A percentile compares a stretch with the other conserved stretches of the same genome.
These are phyloP conservation scores for Mylabris sibirica DNA, from an alignment of 2,888 invertebrate species.

Conservation along the genomic window DNA sequence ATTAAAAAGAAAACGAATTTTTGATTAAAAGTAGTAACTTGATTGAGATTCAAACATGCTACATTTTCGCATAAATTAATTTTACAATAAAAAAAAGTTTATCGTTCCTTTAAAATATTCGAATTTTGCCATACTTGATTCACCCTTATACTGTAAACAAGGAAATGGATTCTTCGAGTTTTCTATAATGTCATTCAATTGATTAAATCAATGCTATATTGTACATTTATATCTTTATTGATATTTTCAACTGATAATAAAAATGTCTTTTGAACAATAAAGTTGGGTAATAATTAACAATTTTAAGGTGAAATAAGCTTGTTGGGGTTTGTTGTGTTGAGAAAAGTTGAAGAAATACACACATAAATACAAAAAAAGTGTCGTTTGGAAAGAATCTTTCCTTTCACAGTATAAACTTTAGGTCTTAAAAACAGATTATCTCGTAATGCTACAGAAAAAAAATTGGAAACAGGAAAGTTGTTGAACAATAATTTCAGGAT, in stretches of 20 bases:
- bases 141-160: not conserved
- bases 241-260: too few species aligned
- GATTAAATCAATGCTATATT: too few species aligned
- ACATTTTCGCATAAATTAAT: too few species aligned
- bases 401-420: not conserved
- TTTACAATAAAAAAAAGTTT: too few species aligned
- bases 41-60: too few species aligned
- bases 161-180: not conserved
- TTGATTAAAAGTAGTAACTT: too few species aligned
- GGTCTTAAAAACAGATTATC: slow-evolving; percentile 9
- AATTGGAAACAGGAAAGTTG: not conserved
- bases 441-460: not conserved
- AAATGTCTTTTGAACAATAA: not conserved
- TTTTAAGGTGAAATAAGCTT: not conserved
- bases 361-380: not conserved
- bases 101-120: not conserved
- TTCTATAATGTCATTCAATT: too few species aligned
- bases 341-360: not conserved
- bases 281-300: not conserved
- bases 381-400: not conserved
- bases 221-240: too few species aligned
- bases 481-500: not conserved
- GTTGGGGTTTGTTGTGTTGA: not conserved
- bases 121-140: not conserved
- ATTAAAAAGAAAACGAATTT: too few species aligned